Percentiles rank a stretch among this genome's conserved stretches.
Conservation (phyloP, 2,113 vertebrate genomes). For the Irena cyanogastra region DNA sequence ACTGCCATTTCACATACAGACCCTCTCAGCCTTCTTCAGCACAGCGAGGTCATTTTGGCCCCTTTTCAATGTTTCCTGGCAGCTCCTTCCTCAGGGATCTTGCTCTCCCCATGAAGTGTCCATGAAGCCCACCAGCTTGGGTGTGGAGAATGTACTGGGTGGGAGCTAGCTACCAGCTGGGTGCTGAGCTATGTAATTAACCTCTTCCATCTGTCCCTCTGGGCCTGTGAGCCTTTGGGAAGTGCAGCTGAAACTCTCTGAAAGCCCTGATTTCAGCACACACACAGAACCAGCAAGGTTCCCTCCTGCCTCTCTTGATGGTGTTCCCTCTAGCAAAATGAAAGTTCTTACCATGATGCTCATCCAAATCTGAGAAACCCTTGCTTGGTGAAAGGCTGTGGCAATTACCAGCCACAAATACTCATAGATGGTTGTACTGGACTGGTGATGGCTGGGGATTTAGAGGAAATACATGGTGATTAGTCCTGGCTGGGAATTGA, state of each 20-base stretch:
- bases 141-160: neutral
- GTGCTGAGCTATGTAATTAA: neutral
- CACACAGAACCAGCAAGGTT: rapidly evolving
- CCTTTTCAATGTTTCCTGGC: neutral
- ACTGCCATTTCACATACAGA: neutral
- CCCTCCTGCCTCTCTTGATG: neutral
- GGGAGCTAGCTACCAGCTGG: neutral
- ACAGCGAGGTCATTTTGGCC: neutral
- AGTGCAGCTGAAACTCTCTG: neutral
- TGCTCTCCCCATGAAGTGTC: rapidly evolving
- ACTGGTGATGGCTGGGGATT: neutral
- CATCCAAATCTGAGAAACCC: neutral
- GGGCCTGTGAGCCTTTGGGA: neutral
- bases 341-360: neutral
- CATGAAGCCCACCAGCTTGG: neutral
- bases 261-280: neutral
- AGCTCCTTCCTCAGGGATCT: neutral
- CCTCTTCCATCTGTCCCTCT: neutral
- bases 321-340: neutral
- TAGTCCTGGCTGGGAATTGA: neutral
- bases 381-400: neutral
- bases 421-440: neutral
- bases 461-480: neutral
- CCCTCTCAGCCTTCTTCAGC: neutral
- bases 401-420: neutral